Percentiles rank a stretch among this genome's conserved stretches.
Evolutionary conservation across 2,797 vertebrate genomes (phyloP).

Genomic region (Cyclura pinguis): DNA sequence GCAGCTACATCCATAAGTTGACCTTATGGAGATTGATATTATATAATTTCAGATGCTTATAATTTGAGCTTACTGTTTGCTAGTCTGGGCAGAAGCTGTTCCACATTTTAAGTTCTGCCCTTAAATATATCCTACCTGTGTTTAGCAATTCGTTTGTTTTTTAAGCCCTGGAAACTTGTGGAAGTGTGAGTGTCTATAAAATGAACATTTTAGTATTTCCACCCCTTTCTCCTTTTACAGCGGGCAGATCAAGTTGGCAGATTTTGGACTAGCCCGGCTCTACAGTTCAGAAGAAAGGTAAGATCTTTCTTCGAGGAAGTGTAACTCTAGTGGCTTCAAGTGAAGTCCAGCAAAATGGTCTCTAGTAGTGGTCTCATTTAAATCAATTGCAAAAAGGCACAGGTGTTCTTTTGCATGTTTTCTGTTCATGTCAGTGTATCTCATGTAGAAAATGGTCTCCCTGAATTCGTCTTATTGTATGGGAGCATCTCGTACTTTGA

Average conservation of each 20-base stretch:
- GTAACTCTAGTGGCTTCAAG: not conserved
- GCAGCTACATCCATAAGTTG: not conserved
- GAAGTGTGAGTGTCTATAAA: not conserved
- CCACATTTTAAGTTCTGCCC: not conserved
- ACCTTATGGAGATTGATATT: not conserved
- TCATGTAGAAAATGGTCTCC: not conserved
- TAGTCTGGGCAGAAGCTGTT: not conserved
- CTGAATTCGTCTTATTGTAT: not conserved
- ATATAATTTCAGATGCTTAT: not conserved
- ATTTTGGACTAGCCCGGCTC: constrained; percentile 97
- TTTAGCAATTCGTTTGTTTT: not conserved
- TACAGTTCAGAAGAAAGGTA: constrained; percentile 99
- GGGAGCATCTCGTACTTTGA: not conserved
- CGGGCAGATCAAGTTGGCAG: constrained; percentile 97
- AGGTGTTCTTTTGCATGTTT: not conserved
- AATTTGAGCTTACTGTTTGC: not conserved
- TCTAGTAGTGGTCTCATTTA: not conserved
- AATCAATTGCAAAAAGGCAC: not conserved
- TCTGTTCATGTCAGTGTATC: not conserved
- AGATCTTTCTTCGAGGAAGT: constrained; percentile 53
- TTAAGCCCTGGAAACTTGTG: not conserved
- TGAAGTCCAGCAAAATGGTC: not conserved
- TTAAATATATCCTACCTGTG: not conserved
- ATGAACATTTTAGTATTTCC: not conserved
- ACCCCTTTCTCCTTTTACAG: constrained; percentile 77